These are phyloP conservation scores for Eupithecia pulchellata DNA, from an alignment of 2,888 invertebrate genomes.

Conservation along the genomic window DNA sequence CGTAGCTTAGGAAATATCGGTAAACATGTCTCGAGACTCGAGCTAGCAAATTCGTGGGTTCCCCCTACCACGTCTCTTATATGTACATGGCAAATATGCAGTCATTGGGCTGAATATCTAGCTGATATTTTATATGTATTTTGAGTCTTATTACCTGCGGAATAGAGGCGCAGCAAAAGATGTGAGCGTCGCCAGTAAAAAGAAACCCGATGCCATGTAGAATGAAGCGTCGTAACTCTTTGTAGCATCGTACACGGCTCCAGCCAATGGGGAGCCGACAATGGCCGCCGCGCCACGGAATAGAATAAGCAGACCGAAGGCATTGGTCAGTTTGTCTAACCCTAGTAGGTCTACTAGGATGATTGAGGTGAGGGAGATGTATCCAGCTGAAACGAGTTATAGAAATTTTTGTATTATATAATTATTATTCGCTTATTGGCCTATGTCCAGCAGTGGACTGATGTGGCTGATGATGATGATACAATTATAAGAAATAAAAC, in stretches of 20 bases:
- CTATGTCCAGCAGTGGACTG: too few species aligned
- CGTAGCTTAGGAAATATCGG: not conserved
- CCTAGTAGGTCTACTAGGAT: slow-evolving; percentile 98
- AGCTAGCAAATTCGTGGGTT: not conserved
- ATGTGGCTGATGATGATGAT: too few species aligned
- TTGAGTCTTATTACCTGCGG: slow-evolving; percentile 60
- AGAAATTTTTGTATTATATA: too few species aligned
- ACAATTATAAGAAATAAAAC: too few species aligned
- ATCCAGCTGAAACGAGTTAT: slow-evolving; percentile 95
- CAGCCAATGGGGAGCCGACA: slow-evolving; percentile 93
- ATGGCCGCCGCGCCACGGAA: slow-evolving; percentile 98
- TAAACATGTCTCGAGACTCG: not conserved
- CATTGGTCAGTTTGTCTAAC: slow-evolving; percentile 97
- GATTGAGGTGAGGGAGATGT: slow-evolving; percentile 98
- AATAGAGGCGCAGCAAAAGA: slow-evolving; percentile 93
- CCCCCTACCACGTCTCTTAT: not conserved
- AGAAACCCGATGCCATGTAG: slow-evolving; percentile 95
- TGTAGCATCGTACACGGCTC: slow-evolving; percentile 95
- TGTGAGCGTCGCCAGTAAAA: slow-evolving; percentile 92
- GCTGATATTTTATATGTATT: not conserved
- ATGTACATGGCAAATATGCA: not conserved
- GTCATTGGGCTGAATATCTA: not conserved
- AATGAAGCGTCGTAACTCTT: slow-evolving; percentile 95
- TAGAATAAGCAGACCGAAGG: slow-evolving; percentile 97
- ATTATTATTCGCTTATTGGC: too few species aligned